Conservation (phyloP, 2,888 invertebrate genomes). For the Nephrotoma appendiculata region DNA sequence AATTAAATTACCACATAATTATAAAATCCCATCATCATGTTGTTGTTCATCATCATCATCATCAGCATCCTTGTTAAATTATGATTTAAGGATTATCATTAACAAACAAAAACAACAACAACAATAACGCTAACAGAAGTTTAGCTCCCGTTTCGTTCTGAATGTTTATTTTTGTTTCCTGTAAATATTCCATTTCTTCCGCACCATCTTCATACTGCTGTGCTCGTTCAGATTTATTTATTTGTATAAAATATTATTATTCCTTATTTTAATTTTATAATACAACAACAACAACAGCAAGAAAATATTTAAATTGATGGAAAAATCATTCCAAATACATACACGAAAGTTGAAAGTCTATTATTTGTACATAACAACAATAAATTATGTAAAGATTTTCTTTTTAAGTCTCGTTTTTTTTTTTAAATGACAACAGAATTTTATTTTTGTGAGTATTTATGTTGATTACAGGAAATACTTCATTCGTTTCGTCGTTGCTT, state of each 20-base stretch:
- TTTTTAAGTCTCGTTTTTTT: background rate
- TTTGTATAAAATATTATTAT: background rate
- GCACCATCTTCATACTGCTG: background rate
- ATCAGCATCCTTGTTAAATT: background rate
- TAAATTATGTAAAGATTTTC: background rate
- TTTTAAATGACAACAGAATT: background rate
- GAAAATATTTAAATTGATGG: background rate
- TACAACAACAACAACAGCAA: background rate
- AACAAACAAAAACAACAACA: background rate
- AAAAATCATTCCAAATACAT: background rate
- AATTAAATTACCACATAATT: background rate
- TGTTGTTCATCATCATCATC: background rate
- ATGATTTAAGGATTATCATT: background rate
- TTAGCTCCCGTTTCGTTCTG: background rate
- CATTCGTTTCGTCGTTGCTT: background rate
- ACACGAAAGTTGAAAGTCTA: background rate
- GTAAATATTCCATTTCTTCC: background rate
- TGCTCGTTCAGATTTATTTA: background rate
- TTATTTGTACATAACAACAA: background rate
- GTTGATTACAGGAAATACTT: background rate
- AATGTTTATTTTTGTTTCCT: background rate
- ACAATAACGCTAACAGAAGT: background rate
- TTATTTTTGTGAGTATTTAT: background rate
- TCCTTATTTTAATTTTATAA: background rate
- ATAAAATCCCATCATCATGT: background rate